A percentile compares a stretch with the other conserved stretches of the same genome.
phyloP scores from a whole-genome alignment of 2,113 vertebrate species.

The Origma solitaria region DNA sequence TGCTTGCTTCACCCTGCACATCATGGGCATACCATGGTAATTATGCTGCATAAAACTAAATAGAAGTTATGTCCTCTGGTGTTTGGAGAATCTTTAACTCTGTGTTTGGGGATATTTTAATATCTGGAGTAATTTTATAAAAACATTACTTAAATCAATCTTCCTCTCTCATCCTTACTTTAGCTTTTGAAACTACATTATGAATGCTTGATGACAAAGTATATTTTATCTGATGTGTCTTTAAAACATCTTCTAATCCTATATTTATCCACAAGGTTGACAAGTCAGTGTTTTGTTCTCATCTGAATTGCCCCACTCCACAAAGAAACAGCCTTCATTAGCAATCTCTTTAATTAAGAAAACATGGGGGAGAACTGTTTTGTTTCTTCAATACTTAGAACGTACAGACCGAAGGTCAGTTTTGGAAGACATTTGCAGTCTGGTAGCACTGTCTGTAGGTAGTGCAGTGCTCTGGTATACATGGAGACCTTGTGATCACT shows the following conservation, averaged over 20 bases:
- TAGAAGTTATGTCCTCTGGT: conserved; percentile 1
- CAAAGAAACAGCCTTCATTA: background rate
- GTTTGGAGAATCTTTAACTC: background rate
- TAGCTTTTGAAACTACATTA: background rate
- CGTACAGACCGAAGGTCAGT: background rate
- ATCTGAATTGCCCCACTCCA: background rate
- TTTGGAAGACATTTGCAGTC: background rate
- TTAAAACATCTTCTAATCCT: background rate
- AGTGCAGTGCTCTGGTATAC: background rate
- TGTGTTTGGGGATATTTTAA: background rate
- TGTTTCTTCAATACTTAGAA: background rate
- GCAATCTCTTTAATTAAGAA: background rate
- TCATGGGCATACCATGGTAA: background rate
- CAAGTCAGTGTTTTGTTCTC: background rate
- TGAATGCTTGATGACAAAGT: background rate
- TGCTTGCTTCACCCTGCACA: conserved; percentile 45
- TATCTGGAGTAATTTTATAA: background rate
- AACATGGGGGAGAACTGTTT: background rate
- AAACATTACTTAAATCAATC: background rate
- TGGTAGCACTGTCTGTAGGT: background rate
- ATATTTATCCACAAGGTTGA: background rate
- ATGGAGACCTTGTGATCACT: background rate
- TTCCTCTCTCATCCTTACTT: background rate
- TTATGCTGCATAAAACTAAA: conserved; percentile 9
- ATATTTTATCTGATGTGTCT: background rate